phyloP scores from a whole-genome alignment of 2,113 vertebrate species.

The Anhinga anhinga region DNA sequence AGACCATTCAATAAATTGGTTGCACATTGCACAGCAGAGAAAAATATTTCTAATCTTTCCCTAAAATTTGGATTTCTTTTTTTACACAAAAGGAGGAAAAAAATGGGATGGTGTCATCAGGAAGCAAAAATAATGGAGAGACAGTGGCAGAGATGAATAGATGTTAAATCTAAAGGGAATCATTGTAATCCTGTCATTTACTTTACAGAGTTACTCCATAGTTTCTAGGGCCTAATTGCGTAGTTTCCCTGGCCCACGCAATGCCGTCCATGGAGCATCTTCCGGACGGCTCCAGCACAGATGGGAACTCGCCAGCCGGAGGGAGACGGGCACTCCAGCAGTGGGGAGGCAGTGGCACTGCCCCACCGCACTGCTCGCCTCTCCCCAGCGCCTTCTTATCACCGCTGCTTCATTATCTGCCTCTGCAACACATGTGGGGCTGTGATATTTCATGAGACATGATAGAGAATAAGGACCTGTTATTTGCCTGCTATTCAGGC shows the following conservation, averaged over 20 bases:
- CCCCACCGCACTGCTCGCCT: not conserved
- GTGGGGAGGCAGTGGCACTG: not conserved
- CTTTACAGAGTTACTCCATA: not conserved
- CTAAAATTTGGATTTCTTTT: not conserved
- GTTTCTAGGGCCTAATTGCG: not conserved
- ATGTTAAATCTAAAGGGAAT: not conserved
- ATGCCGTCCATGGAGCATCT: not conserved
- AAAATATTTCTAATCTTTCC: not conserved
- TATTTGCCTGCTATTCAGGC: conserved; percentile 41
- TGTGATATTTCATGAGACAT: not conserved
- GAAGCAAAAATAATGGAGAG: not conserved
- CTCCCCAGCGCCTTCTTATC: not conserved
- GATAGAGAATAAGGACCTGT: conserved; percentile 40
- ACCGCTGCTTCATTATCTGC: not conserved
- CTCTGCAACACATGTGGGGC: not conserved
- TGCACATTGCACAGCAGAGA: not conserved
- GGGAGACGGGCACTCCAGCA: not conserved
- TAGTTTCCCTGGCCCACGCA: not conserved
- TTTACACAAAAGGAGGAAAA: not conserved
- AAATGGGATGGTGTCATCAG: not conserved
- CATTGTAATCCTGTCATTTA: rapidly evolving
- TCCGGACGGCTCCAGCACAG: rapidly evolving
- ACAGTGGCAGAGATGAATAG: not conserved
- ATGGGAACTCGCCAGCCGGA: not conserved
- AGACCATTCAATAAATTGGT: conserved; percentile 10